Base-by-base conservation (phyloP, 2,888 invertebrate genomes). In the Hemistola chrysoprasaria region DNA sequence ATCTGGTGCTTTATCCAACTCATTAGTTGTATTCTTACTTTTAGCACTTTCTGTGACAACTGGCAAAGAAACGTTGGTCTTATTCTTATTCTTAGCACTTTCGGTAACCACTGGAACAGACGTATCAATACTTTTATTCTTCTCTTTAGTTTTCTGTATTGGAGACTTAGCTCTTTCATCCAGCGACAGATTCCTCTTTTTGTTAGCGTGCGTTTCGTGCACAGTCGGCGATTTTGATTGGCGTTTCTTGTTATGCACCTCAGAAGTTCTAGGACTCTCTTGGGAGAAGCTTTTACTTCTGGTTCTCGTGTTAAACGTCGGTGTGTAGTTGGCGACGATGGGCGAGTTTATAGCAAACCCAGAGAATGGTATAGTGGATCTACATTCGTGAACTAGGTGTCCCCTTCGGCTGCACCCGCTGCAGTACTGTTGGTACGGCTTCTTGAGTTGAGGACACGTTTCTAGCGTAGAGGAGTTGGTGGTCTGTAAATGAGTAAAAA, bases 381-480 rank as follows among this genome's bases (percentile, higher is more conserved):
- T 78, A 52, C 90, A 90, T 0, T 71, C 55, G 62, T 86, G 83
- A 5, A 84, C 73, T 6, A 87, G 68, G 61, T 92, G 92, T 0
- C 92, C 92, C 6, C 85, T 83, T 0, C 78, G 73, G 1, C 90
- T 81, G 60, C 92, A 92, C 11, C 91, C 87, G 53, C 91, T 91
- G 71, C 92, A 92, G 59, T 71, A 86, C 56, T 84, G 73, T 30
- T 77, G 76, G 8, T 61, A 10, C 39, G 64, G 53, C 31, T 72
- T 75, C 62, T 81, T 86, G n/a, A 43, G 50, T 23, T 71, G 72
- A 8, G 54, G 65, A 50, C 66, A 78, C 52, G 75, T 73, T 39
- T 72, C 78, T 34, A 90, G 45, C 0, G 74, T 64, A 8, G 65
- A 60, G 56, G 89, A 86, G 42, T 73, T 67, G 41, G 85, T 82